Base-by-base conservation (phyloP, 2,797 vertebrate genomes). In the Parauchenoglanis ngamensis region DNA sequence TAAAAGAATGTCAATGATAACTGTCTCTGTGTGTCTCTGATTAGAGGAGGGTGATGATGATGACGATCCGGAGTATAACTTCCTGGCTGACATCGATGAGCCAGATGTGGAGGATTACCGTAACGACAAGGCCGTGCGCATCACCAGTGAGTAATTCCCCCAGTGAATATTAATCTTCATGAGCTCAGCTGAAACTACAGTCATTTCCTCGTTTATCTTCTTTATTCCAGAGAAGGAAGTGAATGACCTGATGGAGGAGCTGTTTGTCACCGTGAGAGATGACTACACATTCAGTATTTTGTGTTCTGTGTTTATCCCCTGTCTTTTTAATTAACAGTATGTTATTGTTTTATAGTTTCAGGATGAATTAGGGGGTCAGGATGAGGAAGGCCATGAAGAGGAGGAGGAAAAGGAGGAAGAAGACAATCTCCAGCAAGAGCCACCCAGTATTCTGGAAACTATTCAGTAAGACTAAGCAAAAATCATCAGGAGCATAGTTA, bases 31-130 rank as follows among this genome's bases (percentile, higher is more conserved):
- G 49, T 75, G 7, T 78, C 15, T 81, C 10, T 84, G 56, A 11
- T 4, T 91, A 99, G 98, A 99, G 90, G 98, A 99, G 88, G 97
- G 95, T 2, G 98, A 99, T 73, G 98, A 99, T 75, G 98, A 99
- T 0, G 98, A 99, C 12, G 98, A 99, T 76, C 98, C 98, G 0
- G 98, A 99, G 87, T 99, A 99, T 85, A 99, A 99, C 90, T 99
- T 99, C 90, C 93, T 99, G 90, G 97, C 98, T 1, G 98, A 99
- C 49, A 93, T 94, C 0, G 98, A 99, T 35, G 98, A 99, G 31
- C 98, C 98, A 0, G 98, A 99, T 54, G 95, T 94, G 7, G 98
- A 99, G 87, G 98, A 99, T 90, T 99, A 99, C 93, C 96, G 98
- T 46, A 98, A 98, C 0, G 98, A 99, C 93, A 96, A 97, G 56